Evolutionary conservation across 2,797 vertebrate genomes (phyloP).

Genomic region (Tapirus indicus): DNA sequence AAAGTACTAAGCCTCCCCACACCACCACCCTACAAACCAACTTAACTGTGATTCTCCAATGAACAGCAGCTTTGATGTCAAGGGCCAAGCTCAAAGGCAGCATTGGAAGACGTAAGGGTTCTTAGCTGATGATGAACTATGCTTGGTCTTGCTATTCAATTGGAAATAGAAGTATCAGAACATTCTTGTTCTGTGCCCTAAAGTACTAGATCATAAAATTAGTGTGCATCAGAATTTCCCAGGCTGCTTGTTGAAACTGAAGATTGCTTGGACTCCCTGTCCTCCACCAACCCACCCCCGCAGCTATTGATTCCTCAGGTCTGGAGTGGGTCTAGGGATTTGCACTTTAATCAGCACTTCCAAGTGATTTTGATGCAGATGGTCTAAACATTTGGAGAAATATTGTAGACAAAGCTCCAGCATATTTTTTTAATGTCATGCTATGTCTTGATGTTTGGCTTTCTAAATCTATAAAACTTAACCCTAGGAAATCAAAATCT

Average conservation of each 20-base stretch:
- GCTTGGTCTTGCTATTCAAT: background rate
- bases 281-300: background rate
- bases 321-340: background rate
- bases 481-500: slow-evolving; percentile 4
- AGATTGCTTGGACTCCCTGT: background rate
- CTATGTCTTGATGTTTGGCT: background rate
- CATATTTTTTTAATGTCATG: background rate
- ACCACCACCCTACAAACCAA: background rate
- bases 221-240: background rate
- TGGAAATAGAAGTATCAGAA: background rate
- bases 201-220: background rate
- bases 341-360: background rate
- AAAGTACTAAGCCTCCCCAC: background rate
- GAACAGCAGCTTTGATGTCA: background rate
- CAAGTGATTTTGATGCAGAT: background rate
- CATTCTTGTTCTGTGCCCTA: no score
- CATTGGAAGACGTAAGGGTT: background rate
- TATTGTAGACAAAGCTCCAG: background rate
- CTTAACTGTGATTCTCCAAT: background rate
- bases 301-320: background rate
- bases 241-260: background rate
- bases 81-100: background rate
- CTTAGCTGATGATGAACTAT: background rate
- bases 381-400: background rate
- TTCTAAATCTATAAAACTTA: background rate